Percentiles rank a stretch among this genome's conserved stretches.
phyloP scores from a whole-genome alignment of 2,797 vertebrate species.

The Tympanoctomys barrerae region DNA sequence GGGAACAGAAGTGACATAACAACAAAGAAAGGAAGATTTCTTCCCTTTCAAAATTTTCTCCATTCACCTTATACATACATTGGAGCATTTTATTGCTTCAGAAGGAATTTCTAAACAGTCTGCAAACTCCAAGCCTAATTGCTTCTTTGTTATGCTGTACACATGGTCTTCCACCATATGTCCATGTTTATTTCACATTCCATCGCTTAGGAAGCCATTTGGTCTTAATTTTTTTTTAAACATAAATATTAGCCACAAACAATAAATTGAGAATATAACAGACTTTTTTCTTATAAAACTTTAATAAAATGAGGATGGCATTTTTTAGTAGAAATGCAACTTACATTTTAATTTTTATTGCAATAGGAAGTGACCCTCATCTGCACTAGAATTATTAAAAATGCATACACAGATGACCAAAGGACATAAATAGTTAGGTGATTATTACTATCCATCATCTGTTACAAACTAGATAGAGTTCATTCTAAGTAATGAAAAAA shows the following conservation, averaged over 20 bases:
- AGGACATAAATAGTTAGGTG: not conserved
- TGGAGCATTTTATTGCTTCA: not conserved
- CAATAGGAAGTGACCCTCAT: not conserved
- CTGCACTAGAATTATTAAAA: slow-evolving; percentile 29
- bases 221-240: slow-evolving; percentile 30
- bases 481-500: not conserved
- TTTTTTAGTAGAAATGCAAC: slow-evolving; percentile 8
- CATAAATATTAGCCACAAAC: slow-evolving; percentile 24
- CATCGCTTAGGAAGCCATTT: not conserved
- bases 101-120: not conserved
- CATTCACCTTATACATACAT: not conserved
- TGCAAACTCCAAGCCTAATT: not conserved
- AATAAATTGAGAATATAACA: not conserved
- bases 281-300: not conserved
- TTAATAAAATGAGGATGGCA: not conserved
- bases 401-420: not conserved
- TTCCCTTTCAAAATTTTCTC: not conserved
- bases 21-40: not conserved
- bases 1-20: not conserved
- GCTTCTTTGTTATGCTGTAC: not conserved
- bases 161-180: not conserved
- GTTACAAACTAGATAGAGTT: not conserved
- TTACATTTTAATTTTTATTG: slow-evolving; percentile 13
- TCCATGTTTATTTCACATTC: not conserved
- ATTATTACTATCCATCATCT: not conserved